Evolutionary conservation across 2,797 vertebrate genomes (phyloP).

Genomic region (Enteromius afrohamiltoni): DNA sequence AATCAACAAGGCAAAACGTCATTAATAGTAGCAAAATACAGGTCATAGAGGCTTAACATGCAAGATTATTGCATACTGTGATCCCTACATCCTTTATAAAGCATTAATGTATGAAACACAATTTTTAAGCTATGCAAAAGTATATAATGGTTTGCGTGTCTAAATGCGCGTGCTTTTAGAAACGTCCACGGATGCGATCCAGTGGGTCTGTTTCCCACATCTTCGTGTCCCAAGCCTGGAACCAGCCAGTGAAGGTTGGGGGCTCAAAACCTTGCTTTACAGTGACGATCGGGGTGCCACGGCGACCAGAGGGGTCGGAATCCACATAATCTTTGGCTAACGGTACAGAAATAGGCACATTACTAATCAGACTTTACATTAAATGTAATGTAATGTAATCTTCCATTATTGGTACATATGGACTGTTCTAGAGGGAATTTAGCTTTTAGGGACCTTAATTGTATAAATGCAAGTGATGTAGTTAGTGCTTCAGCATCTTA

Average conservation of each 20-base stretch:
- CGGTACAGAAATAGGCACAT: conserved; percentile 40
- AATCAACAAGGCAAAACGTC: conserved; percentile 14
- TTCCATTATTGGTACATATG: not conserved
- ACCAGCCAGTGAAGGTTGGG: conserved; percentile 77
- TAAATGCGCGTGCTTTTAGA: conserved; percentile 61
- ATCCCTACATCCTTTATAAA: conserved; percentile 25
- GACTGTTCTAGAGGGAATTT: not conserved
- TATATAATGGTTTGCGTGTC: not conserved
- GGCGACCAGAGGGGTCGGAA: conserved; percentile 72
- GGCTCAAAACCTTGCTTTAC: conserved; percentile 77
- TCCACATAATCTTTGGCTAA: conserved; percentile 75
- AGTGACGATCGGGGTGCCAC: conserved; percentile 61
- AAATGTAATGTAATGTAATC: not conserved
- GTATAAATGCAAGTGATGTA: not conserved
- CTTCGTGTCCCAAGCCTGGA: conserved; percentile 76
- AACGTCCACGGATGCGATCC: conserved; percentile 67
- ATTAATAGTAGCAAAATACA: conserved; percentile 7
- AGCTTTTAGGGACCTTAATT: not conserved
- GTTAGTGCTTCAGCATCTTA: conserved; percentile 28
- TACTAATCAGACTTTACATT: not conserved
- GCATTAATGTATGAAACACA: conserved; percentile 23
- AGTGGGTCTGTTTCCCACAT: conserved; percentile 71
- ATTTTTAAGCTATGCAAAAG: conserved; percentile 46
- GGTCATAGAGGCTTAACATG: conserved; percentile 20
- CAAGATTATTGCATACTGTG: conserved; percentile 19